phyloP scores from a whole-genome alignment of 2,888 invertebrate species.

The Drosophila falleni region DNA sequence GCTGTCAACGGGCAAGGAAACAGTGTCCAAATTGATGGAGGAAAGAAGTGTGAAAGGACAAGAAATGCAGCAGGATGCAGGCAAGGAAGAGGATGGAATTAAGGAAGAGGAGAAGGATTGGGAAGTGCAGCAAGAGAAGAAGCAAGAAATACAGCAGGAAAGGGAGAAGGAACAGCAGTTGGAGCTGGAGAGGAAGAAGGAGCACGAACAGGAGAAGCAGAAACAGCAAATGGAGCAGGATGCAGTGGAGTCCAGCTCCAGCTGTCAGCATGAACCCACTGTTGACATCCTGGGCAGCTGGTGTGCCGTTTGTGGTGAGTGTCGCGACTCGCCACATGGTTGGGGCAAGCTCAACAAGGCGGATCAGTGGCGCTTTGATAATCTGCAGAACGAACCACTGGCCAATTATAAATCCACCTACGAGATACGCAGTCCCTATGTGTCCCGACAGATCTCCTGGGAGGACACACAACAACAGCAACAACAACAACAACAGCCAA shows the following conservation, averaged over 20 bases:
- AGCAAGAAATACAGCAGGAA: constrained; percentile 1
- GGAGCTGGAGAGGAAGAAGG: constrained; percentile 1
- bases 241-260: not conserved
- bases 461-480: constrained; percentile 63
- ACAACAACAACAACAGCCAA: constrained; percentile 11
- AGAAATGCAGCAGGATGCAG: constrained; percentile 24
- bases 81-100: too few species aligned
- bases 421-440: constrained; percentile 80
- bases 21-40: not conserved
- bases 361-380: constrained; percentile 75
- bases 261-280: constrained; percentile 20
- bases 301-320: constrained; percentile 63
- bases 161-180: not conserved
- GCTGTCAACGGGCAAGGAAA: constrained; percentile 48
- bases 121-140: not conserved
- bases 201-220: not conserved
- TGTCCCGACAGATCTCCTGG: constrained; percentile 81
- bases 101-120: not conserved
- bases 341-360: constrained; percentile 71
- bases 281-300: constrained; percentile 33
- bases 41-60: constrained; percentile 3
- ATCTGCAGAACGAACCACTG: constrained; percentile 67
- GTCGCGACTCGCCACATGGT: constrained; percentile 61
- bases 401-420: constrained; percentile 81
- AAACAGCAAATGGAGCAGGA: not conserved